Evolutionary conservation across 2,113 vertebrate species (phyloP), one percentile per base, ranked within the genome.

Genomic region (Saimiri boliviensis): DNA sequence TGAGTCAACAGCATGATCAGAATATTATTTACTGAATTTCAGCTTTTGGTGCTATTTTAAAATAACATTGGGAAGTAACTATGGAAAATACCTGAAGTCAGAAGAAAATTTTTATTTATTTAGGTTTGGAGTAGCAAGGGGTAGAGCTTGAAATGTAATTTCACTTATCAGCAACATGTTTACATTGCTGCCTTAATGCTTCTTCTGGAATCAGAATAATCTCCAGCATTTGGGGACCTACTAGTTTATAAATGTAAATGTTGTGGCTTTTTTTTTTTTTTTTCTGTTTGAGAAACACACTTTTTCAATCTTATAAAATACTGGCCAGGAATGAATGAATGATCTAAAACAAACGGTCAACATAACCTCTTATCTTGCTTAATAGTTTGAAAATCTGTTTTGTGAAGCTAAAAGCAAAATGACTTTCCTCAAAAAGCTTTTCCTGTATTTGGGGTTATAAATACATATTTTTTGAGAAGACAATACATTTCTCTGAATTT

Each of bases 341-440:
- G 21, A 49, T 86, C 71, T 52, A 84, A 58, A 93, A 52, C 40
- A 19, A 25, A 32, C 27, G 35, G 94, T 93, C 84, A 83, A 4
- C 3, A 14, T 42, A 87, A 96, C 91, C 90, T 90, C 86, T 47
- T 68, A n/a, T n/a, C 79, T 94, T 74, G 54, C 37, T 88, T 86
- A 92, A 80, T 81, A 93, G 54, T 63, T 85, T 77, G 37, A 66
- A 93, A 87, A 86, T 86, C 63, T 68, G 88, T 94, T 95, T 93
- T 1, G 0, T 32, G 56, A 85, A 42, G 23, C 42, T 81, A 85
- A 88, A 76, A 40, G 76, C 86, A 54, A 79, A 66, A 92, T 5
- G 32, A 23, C n/a, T 70, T 91, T 81, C 66, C 68, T 97, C 68
- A 40, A 79, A 96, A 54, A 96, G n/a, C 45, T 37, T 79, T 66